phyloP scores from a whole-genome alignment of 2,113 vertebrate species.

The Genyomyrus donnyi region DNA sequence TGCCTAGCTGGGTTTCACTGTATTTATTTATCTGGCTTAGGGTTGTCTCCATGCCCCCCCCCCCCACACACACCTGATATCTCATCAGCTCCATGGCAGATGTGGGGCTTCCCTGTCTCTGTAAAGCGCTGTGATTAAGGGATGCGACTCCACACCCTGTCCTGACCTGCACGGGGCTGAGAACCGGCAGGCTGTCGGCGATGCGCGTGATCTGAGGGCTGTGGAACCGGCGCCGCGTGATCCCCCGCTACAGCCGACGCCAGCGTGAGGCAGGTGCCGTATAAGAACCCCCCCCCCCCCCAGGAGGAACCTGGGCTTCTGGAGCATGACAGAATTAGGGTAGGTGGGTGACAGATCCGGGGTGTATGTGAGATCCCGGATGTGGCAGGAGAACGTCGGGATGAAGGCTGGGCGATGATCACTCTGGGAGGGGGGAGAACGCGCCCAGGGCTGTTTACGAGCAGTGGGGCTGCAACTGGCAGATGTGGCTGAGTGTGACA shows the following conservation, averaged over 20 bases:
- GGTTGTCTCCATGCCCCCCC: background rate
- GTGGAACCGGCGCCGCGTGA: background rate
- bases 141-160: background rate
- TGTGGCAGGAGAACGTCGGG: background rate
- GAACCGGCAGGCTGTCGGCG: background rate
- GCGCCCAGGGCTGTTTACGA: background rate
- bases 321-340: background rate
- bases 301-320: background rate
- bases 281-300: background rate
- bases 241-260: background rate
- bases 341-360: background rate
- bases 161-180: background rate
- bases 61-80: background rate
- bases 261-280: background rate
- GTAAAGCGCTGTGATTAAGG: background rate
- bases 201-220: background rate
- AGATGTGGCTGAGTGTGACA: background rate
- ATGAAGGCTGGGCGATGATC: background rate
- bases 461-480: background rate
- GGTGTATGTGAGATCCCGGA: background rate
- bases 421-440: background rate
- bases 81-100: background rate
- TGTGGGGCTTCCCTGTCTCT: background rate
- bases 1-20: background rate
- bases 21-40: background rate